A percentile compares a stretch with the other conserved stretches of the same genome.
These are phyloP conservation scores for Petromus typicus DNA, from an alignment of 2,113 vertebrate species.

Conservation along the genomic window DNA sequence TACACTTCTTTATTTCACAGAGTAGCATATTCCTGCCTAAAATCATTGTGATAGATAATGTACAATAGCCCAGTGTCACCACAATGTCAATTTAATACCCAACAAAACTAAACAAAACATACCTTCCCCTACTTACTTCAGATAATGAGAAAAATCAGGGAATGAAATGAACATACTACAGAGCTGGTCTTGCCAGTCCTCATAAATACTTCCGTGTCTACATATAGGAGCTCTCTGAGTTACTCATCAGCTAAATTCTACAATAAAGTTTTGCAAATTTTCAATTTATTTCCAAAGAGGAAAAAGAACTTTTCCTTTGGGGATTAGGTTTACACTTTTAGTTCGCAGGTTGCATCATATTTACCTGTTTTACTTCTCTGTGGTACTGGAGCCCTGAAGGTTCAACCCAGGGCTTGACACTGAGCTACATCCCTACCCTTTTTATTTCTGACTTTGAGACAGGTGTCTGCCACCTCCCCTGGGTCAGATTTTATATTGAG, in stretches of 20 bases:
- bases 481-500: conserved; percentile 41
- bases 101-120: not conserved
- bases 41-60: not conserved
- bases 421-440: not conserved
- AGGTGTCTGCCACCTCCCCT: not conserved
- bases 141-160: conserved; percentile 45
- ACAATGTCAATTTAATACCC: not conserved
- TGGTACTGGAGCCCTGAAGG: not conserved
- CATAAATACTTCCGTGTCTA: conserved; percentile 8
- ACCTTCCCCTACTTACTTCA: not conserved
- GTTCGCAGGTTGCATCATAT: not conserved
- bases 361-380: not conserved
- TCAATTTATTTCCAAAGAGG: conserved; percentile 47
- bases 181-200: no score
- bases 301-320: not conserved
- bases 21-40: not conserved
- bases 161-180: not conserved
- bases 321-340: not conserved
- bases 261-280: conserved; percentile 34
- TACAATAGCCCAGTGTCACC: not conserved
- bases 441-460: not conserved
- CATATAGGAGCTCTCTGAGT: not conserved
- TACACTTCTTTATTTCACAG: not conserved
- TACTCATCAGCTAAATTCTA: conserved; percentile 38
- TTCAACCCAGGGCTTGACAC: not conserved